A percentile compares a stretch with the other conserved stretches of the same genome.
phyloP scores from a whole-genome alignment of 2,888 invertebrate species.

The Tenthredo mesomela region DNA sequence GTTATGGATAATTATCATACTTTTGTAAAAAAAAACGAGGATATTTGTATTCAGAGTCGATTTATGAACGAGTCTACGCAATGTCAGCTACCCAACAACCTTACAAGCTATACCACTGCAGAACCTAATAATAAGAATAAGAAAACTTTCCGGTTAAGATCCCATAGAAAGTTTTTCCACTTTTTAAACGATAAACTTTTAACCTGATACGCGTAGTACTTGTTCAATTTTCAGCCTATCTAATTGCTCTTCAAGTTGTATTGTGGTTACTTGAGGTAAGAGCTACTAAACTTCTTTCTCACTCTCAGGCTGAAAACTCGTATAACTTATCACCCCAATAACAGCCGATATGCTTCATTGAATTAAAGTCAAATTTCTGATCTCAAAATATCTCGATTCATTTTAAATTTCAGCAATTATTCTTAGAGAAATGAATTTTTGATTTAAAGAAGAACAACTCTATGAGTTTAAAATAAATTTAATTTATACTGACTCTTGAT shows the following conservation, averaged over 20 bases:
- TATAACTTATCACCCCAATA: not conserved
- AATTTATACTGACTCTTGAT: not conserved
- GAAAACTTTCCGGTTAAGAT: slow-evolving; percentile 36
- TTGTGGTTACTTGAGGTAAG: not conserved
- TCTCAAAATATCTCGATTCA: not conserved
- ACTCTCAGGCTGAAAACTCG: not conserved
- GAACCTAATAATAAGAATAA: slow-evolving; percentile 5
- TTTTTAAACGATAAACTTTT: slow-evolving; percentile 45
- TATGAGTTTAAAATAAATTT: not conserved
- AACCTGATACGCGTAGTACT: slow-evolving; percentile 35
- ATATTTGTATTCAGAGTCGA: not conserved
- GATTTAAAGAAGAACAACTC: not conserved
- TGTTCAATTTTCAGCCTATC: slow-evolving; percentile 41
- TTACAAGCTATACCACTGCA: not conserved
- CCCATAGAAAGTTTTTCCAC: slow-evolving; percentile 43
- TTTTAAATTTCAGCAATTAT: too few species aligned
- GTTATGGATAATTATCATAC: not conserved
- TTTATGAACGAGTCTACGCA: not conserved
- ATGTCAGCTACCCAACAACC: not conserved
- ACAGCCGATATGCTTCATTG: not conserved
- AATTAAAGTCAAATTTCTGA: not conserved
- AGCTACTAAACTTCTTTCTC: slow-evolving; percentile 11
- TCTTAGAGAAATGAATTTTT: not conserved
- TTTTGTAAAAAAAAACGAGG: not conserved
- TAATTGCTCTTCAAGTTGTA: slow-evolving; percentile 34